Base-by-base conservation (phyloP, 2,797 vertebrate genomes). In the Acanthiza pusilla region DNA sequence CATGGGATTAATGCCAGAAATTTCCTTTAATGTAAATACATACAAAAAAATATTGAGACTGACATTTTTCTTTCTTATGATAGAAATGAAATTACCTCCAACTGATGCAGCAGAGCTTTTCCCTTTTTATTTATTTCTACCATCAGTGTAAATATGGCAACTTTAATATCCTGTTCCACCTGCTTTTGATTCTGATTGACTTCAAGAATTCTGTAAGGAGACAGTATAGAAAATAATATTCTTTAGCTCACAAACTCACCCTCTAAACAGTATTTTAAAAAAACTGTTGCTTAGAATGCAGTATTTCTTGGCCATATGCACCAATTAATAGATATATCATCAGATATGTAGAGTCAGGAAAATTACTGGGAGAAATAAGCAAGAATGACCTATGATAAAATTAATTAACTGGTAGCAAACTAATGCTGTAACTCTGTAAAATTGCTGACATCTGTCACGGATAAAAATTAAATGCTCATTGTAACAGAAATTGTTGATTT, bases 81-180 rank as follows among this genome's bases (percentile, higher is more conserved):
- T 3, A 91, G 43, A 79, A 92, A 70, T 45, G 2, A 88, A 96
- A 91, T 73, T 97, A 99, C 99, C 98, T 99, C 99, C 29, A 99
- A 98, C 50, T 99, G 99, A 97, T 99, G 99, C 20, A 99, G 97
- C 48, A 99, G 96, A 92, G 99, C 98, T 98, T 99, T 99, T 53
- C 99, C 99, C 93, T 99, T 99, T 97, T 99, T 98, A 97, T 99
- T 99, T 96, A 99, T 99, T 98, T 99, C 99, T 97, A 99, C 99
- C 94, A 99, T 99, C 91, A 99, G 92, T 57, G 98, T 99, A 96
- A 99, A 99, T 95, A 99, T 99, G 75, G 99, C 99, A 96, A 99
- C 99, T 98, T 99, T 99, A 91, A 99, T 99, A 97, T 99, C 99
- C 91, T 99, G 99, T 62, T 99, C 99, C 75, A 99, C 99, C 34